Evolutionary conservation across 2,888 invertebrate genomes (phyloP), one percentile per base, ranked within the genome.

Genomic region (Hemicrepidius hirtus): DNA sequence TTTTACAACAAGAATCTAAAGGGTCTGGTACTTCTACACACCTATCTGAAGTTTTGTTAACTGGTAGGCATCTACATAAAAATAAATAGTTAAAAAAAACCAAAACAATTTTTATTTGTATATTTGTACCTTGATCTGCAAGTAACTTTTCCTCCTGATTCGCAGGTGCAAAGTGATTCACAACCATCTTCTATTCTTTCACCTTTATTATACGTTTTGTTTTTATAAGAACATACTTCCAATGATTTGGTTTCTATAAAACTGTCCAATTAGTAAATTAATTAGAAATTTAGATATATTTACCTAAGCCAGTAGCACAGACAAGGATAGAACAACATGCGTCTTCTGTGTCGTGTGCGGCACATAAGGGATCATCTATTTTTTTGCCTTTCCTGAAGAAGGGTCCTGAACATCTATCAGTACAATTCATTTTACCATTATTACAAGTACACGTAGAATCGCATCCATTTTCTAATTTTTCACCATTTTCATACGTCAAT

Each of bases 11-110:
- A 0, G 92, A 87, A 83, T 97, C 96, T 63, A 91, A 91, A 0
- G 95, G 94, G 84, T 96, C 95, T 76, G 93, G 92, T 0, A 96
- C 91, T 80, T 93, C 92, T 49, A 96, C 93, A 83, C 96, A 96
- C 81, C 93, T 91, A 70, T 95, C 95, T 28, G 88, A 87, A 0
- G 88, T 87, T 70, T 89, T 90, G 57, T 88, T 87, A 74, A 90
- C 85, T 4, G 88, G 88, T 5, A 89, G 89, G 80, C 94, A 94
- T 78, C 94, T 91, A 13, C 1, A 16, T 13, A 4, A 13, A 24
- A 57, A 7, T 10, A 16, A 18, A 35, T 9, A n/a, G n/a, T n/a
- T 4, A 53, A 46, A 46, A 7, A 46, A 3, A n/a, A 37, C 10
- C 13, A 13, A 1, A 40, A 4, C 4, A 40, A 20, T 4, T 10